Evolutionary conservation across 2,113 vertebrate genomes (phyloP).

Genomic region (Oxygymnocypris stewartii): DNA sequence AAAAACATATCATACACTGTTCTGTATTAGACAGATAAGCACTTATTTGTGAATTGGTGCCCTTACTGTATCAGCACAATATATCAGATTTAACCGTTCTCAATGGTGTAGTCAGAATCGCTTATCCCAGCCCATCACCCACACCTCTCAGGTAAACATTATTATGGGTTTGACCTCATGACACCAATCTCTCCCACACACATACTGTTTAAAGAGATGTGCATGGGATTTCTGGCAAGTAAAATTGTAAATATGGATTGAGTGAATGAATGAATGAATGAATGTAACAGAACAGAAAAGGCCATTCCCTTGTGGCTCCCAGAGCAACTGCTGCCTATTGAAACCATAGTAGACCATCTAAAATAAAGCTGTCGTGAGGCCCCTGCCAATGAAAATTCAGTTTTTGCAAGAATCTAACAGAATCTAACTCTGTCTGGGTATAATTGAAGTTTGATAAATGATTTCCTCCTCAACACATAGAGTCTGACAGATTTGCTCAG

Average conservation of each 20-base stretch:
- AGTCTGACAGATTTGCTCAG: conserved; percentile 26
- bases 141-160: conserved; percentile 12
- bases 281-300: neutral
- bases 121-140: neutral
- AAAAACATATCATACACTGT: neutral
- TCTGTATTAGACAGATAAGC: neutral
- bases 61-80: neutral
- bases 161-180: conserved; percentile 6
- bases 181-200: neutral
- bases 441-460: conserved; percentile 26
- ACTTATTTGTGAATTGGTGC: conserved; percentile 7
- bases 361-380: neutral
- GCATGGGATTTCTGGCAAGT: neutral
- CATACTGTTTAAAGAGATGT: neutral
- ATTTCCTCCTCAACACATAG: neutral
- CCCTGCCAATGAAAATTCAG: conserved; percentile 11
- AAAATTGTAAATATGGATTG: neutral
- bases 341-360: neutral
- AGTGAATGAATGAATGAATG: neutral
- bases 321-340: neutral
- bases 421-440: conserved; percentile 11
- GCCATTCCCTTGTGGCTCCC: neutral
- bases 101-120: neutral
- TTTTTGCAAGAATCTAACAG: neutral
- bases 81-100: conserved; percentile 6